Evolutionary conservation across 2,888 invertebrate genomes (phyloP).

Genomic region (Seladonia tumulorum): DNA sequence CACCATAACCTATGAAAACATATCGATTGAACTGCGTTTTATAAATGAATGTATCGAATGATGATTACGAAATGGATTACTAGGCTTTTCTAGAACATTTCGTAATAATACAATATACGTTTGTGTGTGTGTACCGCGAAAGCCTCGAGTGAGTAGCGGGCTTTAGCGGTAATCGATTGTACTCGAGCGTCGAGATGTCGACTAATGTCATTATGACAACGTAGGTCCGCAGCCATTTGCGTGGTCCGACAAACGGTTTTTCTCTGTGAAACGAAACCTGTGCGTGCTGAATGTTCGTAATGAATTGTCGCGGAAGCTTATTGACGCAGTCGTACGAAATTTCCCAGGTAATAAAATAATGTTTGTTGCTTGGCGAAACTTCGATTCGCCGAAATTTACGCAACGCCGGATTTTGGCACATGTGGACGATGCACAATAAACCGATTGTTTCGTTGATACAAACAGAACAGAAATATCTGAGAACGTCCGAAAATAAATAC

Average conservation of each 20-base stretch:
- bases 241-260: not conserved
- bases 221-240: slow-evolving; percentile 16
- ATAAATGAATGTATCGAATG: not conserved
- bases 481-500: slow-evolving; percentile 15
- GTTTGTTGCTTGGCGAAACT: not conserved
- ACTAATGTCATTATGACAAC: slow-evolving; percentile 39
- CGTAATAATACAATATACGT: not conserved
- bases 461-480: slow-evolving; percentile 32
- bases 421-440: slow-evolving; percentile 26
- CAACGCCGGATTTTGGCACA: slow-evolving; percentile 46
- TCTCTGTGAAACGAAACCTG: not conserved
- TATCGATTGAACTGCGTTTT: not conserved
- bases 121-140: not conserved
- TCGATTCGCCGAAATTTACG: slow-evolving; percentile 32
- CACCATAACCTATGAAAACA: not conserved
- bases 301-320: slow-evolving; percentile 40
- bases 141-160: not conserved
- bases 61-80: not conserved
- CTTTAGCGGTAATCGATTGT: slow-evolving; percentile 32
- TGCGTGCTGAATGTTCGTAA: slow-evolving; percentile 20
- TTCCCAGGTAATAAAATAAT: slow-evolving; percentile 24
- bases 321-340: slow-evolving; percentile 14
- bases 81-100: not conserved
- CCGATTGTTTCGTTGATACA: slow-evolving; percentile 22
- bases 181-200: slow-evolving; percentile 40